A percentile compares a stretch with the other conserved stretches of the same genome.
Conservation (phyloP, 2,888 invertebrate species). For the Plagiodera versicolora region DNA sequence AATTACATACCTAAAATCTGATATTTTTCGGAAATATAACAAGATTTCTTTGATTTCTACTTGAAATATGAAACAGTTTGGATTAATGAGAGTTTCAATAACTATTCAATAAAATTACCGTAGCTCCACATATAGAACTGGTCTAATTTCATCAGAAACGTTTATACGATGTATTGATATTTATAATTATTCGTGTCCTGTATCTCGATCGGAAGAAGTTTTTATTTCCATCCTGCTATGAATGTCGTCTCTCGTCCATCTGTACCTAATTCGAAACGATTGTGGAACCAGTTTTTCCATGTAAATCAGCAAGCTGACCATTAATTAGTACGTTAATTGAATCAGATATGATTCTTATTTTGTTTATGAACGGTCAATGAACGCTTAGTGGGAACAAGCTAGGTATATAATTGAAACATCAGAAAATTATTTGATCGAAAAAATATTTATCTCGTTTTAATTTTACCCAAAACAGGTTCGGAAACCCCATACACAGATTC, state of each 20-base stretch:
- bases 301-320: conserved; percentile 23
- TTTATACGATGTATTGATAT: not conserved
- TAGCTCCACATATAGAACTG: too few relatives aligned
- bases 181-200: not conserved
- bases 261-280: conserved; percentile 9
- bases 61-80: too few relatives aligned
- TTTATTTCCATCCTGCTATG: not conserved
- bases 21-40: too few relatives aligned
- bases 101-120: too few relatives aligned
- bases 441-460: too few relatives aligned
- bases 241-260: not conserved
- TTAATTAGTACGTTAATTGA: conserved; percentile 31
- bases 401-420: too few relatives aligned
- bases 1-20: too few relatives aligned
- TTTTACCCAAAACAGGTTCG: too few relatives aligned
- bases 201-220: not conserved
- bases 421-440: too few relatives aligned
- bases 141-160: not conserved
- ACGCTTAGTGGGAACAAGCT: not conserved
- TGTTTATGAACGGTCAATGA: conserved; percentile 18
- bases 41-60: too few relatives aligned
- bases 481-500: too few relatives aligned
- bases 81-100: too few relatives aligned
- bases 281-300: conserved; percentile 18
- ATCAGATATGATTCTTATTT: conserved; percentile 34